phyloP scores from a whole-genome alignment of 2,113 vertebrate genomes.

The Callipepla californica region DNA sequence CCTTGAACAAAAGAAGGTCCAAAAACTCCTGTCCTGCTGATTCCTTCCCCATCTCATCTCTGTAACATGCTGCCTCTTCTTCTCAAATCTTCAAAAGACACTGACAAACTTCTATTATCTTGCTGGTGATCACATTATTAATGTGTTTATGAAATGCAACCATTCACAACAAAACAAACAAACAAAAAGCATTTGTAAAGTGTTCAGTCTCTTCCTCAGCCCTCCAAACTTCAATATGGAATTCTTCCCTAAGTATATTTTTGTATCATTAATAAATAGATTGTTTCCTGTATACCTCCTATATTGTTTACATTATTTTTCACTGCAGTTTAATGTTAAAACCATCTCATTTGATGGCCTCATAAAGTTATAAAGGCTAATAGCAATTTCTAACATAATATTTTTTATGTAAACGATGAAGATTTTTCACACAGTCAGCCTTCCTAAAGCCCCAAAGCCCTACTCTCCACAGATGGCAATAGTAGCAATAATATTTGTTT shows the following conservation, averaged over 20 bases:
- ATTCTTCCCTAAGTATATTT: slow-evolving; percentile 1
- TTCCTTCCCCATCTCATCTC: background rate
- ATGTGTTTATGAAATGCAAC: background rate
- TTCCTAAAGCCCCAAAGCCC: slow-evolving; percentile 5
- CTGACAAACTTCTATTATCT: background rate
- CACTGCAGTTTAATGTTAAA: slow-evolving; percentile 48
- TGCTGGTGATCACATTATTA: background rate
- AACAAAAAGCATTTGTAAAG: background rate
- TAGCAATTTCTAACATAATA: slow-evolving; percentile 39
- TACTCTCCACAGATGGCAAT: background rate
- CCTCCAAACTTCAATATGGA: background rate
- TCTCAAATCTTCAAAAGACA: background rate
- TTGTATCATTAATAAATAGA: slow-evolving; percentile 14
- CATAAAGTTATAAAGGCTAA: slow-evolving; percentile 60
- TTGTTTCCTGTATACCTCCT: slow-evolving; percentile 14
- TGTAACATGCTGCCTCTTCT: background rate
- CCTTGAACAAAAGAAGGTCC: background rate
- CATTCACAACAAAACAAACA: background rate
- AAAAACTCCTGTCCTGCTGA: background rate
- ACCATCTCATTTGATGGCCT: slow-evolving; percentile 40
- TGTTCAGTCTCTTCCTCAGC: background rate
- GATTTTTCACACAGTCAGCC: slow-evolving; percentile 34
- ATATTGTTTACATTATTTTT: slow-evolving; percentile 62
- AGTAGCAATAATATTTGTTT: slow-evolving; percentile 57
- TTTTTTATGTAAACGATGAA: slow-evolving; percentile 47